phyloP scores from a whole-genome alignment of 2,888 invertebrate species.

The Oscheius onirici region DNA sequence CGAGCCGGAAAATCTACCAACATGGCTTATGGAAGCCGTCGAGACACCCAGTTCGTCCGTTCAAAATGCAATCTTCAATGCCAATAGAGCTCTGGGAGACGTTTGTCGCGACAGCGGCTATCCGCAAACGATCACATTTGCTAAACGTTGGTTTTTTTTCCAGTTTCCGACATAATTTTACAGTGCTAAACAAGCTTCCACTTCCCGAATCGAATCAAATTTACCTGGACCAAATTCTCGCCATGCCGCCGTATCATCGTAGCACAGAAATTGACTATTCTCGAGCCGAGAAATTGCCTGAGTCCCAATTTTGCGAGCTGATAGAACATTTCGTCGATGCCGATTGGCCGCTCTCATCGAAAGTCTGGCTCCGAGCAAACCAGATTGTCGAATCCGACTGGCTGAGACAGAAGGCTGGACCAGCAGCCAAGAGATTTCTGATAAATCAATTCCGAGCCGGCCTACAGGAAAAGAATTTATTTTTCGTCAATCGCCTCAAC shows the following conservation, averaged over 20 bases:
- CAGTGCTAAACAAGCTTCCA: slow-evolving; percentile 9
- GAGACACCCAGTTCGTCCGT: neutral
- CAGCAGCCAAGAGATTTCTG: neutral
- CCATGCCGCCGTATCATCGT: neutral
- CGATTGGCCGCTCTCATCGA: neutral
- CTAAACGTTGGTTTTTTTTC: neutral
- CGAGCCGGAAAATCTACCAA: neutral
- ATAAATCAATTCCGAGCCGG: slow-evolving; percentile 10
- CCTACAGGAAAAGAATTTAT: neutral
- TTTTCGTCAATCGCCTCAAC: neutral
- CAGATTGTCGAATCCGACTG: neutral
- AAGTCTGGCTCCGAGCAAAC: slow-evolving; percentile 9
- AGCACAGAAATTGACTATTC: neutral
- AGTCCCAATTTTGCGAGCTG: neutral
- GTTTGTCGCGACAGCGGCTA: neutral
- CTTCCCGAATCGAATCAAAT: neutral
- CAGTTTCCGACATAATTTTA: neutral
- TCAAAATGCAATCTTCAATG: slow-evolving; percentile 1
- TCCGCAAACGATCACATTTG: neutral
- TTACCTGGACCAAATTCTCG: neutral
- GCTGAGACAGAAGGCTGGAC: too few species aligned
- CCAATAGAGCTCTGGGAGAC: neutral
- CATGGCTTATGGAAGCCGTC: slow-evolving; percentile 8
- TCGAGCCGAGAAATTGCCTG: neutral
- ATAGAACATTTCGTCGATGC: slow-evolving; percentile 11